Base-by-base conservation (phyloP, 2,797 vertebrate genomes). In the Buphagus erythrorhynchus region DNA sequence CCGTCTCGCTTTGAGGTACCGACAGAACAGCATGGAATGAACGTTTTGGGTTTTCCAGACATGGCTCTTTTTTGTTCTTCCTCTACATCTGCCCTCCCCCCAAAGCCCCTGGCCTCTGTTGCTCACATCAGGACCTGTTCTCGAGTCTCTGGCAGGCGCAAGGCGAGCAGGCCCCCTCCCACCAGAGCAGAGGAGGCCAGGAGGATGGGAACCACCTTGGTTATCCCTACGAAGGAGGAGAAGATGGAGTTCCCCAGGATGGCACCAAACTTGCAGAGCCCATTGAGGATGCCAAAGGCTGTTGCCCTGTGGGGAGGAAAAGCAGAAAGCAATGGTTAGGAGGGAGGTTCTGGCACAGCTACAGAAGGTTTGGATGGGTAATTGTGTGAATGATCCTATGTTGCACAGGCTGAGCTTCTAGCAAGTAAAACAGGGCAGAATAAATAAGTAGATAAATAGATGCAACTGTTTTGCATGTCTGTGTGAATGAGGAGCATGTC, bases 241-340 rank as follows among this genome's bases (percentile, higher is more conserved):
- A 99, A 99, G 97, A 99, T 99, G 46, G 99, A 99, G 95, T 99
- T 99, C 96, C 99, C 99, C 52, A 99, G 79, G 91, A 99, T 99
- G 97, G 99, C 99, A 0, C 99, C 99, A 61, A 99, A 97, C 98
- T 99, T 99, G 91, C 99, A 99, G 77, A 99, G 93, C 33, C 98
- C 99, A 2, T 99, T 99, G 92, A 99, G 98, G 97, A 99, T 98
- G 21, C 99, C 99, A 24, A 99, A 99, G 8, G 99, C 99, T 1
- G 99, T 99, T 80, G 99, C 99, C 97, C 99, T 99, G 95, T 6
- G 24, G 97, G 78, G 89, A 72, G 95, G 93, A 94, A 54, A 73
- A 94, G 55, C 40, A 96, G 72, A 51, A 93, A 88, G 40, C 33
- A 35, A 6, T 67, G 43, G 52, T 93, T 80, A 93, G 46, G 52